phyloP scores from a whole-genome alignment of 2,113 vertebrate species.

The Crypturellus undulatus region DNA sequence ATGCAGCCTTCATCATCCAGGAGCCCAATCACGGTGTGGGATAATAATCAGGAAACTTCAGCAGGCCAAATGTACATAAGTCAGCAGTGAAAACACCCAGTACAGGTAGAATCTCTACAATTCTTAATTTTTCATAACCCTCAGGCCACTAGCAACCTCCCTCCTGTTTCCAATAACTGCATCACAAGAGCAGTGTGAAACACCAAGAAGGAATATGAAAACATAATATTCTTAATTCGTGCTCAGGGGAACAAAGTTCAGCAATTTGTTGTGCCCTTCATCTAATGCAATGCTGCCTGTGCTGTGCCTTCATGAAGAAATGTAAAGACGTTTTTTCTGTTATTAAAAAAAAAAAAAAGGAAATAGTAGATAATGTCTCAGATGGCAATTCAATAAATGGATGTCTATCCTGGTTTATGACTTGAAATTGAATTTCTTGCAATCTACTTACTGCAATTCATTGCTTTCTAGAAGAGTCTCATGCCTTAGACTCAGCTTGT shows the following conservation, averaged over 20 bases:
- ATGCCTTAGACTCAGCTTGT: not conserved
- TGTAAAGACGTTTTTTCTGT: not conserved
- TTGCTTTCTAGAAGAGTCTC: not conserved
- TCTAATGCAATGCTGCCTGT: not conserved
- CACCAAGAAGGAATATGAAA: not conserved
- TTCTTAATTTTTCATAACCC: not conserved
- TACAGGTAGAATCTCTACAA: not conserved
- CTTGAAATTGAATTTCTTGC: conserved; percentile 40
- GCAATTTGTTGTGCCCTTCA: not conserved
- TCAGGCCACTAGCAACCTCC: not conserved
- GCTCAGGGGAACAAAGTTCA: not conserved
- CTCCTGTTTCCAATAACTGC: not conserved
- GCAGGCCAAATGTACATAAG: not conserved
- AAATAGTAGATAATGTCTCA: conserved; percentile 20
- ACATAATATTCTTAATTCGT: not conserved
- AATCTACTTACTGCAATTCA: not conserved
- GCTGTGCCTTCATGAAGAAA: conserved; percentile 9
- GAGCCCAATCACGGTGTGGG: not conserved
- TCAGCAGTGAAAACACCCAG: not conserved
- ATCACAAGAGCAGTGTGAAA: not conserved
- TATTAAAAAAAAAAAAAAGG: conserved; percentile 23
- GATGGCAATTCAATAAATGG: conserved; percentile 12
- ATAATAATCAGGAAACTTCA: not conserved
- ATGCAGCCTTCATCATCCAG: not conserved
- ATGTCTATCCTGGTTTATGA: conserved; percentile 4